Base-by-base conservation (phyloP, 2,113 vertebrate species). In the Cebidichthys violaceus region DNA sequence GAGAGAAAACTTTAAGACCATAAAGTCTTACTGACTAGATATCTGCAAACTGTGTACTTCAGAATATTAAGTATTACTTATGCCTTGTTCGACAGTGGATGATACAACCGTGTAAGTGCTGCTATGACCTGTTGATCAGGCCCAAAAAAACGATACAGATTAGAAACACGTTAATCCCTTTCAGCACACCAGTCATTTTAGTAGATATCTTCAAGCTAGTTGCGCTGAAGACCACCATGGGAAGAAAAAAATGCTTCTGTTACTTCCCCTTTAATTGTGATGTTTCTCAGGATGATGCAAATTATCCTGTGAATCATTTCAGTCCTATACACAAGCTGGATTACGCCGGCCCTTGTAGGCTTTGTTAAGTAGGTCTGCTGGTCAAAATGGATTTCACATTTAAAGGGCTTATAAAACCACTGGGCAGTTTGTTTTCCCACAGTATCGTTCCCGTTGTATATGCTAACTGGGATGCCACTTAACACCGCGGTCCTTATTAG, bases 341-440 rank as follows among this genome's bases (percentile, higher is more conserved):
- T 90, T 88, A 90, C 9, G 24, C 14, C 5, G 60, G 79, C 60
- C 85, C 79, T 85, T 10, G 62, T 81, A 67, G 81, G 75, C 37
- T 71, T 71, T 83, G 74, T 73, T 86, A 88, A 89, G 77, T 77
- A 70, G 66, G 62, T 77, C 81, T 71, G 54, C 43, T 88, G 87
- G 90, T 92, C 77, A 78, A 85, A 92, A 87, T 86, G 88, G 90
- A 90, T 93, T 90, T 91, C 80, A 86, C 75, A 82, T 84, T 88
- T 92, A 90, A 93, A 89, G 83, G 72, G 86, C 83, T 92, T 92
- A 88, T 86, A 69, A 76, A 87, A 81, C 83, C 82, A 85, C 83
- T 79, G 80, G 88, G 82, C 77, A 82, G 77, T 83, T 78, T 77
- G 77, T 83, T 90, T 82, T 87, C 86, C 80, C 81, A 39, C 31